These are phyloP conservation scores for Salarias fasciatus DNA, from an alignment of 2,797 vertebrate species.

Conservation along the genomic window DNA sequence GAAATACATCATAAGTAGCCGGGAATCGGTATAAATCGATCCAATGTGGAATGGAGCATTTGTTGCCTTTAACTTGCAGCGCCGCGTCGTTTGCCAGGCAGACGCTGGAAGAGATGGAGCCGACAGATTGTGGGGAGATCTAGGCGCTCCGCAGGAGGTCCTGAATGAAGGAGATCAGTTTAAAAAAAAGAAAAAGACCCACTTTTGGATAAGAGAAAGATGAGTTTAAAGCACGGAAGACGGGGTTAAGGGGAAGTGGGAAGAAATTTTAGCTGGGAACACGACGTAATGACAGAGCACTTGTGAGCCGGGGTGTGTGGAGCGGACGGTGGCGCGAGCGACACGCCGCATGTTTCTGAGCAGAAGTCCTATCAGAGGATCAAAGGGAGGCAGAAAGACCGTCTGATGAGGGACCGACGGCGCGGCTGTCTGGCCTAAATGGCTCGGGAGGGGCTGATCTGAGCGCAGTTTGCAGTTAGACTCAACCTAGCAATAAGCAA, in stretches of 20 bases:
- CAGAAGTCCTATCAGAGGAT: slow-evolving; percentile 49
- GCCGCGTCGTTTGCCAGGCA: slow-evolving; percentile 22
- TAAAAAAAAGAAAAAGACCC: slow-evolving; percentile 47
- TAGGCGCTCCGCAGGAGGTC: slow-evolving; percentile 50
- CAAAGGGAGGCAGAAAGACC: slow-evolving; percentile 55
- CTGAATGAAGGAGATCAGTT: slow-evolving; percentile 56
- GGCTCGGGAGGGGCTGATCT: slow-evolving; percentile 51
- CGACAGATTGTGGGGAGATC: slow-evolving; percentile 56
- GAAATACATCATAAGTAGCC: not conserved
- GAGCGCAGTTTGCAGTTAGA: slow-evolving; percentile 61
- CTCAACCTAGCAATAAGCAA: slow-evolving; percentile 45
- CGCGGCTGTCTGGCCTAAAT: slow-evolving; percentile 54
- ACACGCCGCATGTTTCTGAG: slow-evolving; percentile 17
- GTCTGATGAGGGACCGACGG: slow-evolving; percentile 47
- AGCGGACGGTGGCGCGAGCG: slow-evolving; percentile 57
- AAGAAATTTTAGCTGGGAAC: slow-evolving; percentile 17
- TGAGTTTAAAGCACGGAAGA: slow-evolving; percentile 30
- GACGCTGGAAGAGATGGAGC: slow-evolving; percentile 20
- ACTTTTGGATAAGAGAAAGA: slow-evolving; percentile 46
- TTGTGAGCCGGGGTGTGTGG: slow-evolving; percentile 22
- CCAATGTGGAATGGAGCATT: not conserved
- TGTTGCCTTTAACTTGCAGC: slow-evolving; percentile 31
- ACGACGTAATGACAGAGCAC: slow-evolving; percentile 15
- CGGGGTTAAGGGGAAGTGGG: slow-evolving; percentile 26
- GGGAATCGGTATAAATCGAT: not conserved